Percentiles rank a stretch among this genome's conserved stretches.
These are phyloP conservation scores for Plutomurus gul DNA, from an alignment of 1,140 invertebrate genomes.

Conservation along the genomic window DNA sequence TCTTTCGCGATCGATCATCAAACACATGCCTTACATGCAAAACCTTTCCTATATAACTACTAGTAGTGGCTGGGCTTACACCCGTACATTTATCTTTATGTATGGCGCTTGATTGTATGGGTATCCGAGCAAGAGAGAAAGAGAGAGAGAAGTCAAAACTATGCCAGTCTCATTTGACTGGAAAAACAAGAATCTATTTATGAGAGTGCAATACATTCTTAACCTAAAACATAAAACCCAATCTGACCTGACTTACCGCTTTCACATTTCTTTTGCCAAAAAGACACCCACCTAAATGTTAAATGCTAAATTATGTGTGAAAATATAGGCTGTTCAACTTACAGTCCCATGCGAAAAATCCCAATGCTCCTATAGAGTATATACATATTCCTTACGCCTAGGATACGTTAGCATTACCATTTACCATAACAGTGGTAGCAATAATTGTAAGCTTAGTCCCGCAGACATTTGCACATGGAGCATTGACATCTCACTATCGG, in stretches of 20 bases:
- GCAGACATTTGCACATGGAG: no score
- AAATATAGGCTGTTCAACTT: no score
- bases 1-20: conserved; percentile 20
- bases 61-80: neutral
- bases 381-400: no score
- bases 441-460: conserved; percentile 19
- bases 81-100: neutral
- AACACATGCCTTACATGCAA: conserved; percentile 10
- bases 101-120: neutral
- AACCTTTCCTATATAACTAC: neutral
- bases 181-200: neutral
- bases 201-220: neutral
- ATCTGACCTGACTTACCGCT: conserved; percentile 1
- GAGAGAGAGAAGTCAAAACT: neutral
- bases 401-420: no score
- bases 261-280: neutral
- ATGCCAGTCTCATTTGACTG: neutral
- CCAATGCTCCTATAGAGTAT: no score
- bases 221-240: conserved; percentile 6
- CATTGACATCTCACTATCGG: no score
- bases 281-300: conserved; percentile 2
- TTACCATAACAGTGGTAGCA: conserved; percentile 1
- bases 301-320: conserved; percentile 14
- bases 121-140: no score
- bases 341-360: no score